Conservation (phyloP, 2,113 vertebrate genomes). For the Penelope pileata region DNA sequence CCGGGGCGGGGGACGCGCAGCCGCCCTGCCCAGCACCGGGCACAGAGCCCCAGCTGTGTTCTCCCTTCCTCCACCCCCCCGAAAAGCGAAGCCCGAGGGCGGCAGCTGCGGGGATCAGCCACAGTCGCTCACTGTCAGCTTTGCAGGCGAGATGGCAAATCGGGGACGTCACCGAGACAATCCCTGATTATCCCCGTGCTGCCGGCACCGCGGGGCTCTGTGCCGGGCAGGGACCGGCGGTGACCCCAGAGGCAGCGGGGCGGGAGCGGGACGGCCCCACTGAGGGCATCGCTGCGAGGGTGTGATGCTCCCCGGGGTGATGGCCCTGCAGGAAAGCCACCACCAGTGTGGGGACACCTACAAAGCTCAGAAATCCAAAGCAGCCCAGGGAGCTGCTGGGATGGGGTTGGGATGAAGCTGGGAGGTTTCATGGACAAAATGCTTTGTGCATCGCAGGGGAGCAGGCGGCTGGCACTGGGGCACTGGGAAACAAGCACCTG, state of each 20-base stretch:
- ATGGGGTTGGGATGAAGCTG: not conserved
- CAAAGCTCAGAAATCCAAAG: not conserved
- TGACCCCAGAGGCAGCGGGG: not conserved
- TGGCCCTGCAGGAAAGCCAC: rapidly evolving
- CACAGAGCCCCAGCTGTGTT: slow-evolving; percentile 60
- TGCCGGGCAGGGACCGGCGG: not conserved
- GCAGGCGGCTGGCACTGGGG: rapidly evolving
- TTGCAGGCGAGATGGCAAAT: slow-evolving; percentile 17
- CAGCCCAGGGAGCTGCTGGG: not conserved
- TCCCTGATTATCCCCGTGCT: slow-evolving; percentile 33
- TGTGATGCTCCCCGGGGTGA: rapidly evolving
- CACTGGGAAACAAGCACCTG: not conserved
- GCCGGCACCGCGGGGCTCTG: rapidly evolving
- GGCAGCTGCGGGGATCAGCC: slow-evolving; percentile 27
- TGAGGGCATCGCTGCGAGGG: not conserved
- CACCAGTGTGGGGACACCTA: not conserved
- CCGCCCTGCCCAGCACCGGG: not conserved
- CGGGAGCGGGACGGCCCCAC: not conserved
- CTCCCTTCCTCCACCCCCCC: not conserved
- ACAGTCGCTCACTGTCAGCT: slow-evolving; percentile 56
- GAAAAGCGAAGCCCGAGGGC: rapidly evolving
- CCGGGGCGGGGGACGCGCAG: not conserved
- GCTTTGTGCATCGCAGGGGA: not conserved
- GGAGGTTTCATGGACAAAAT: not conserved
- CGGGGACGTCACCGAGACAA: slow-evolving; percentile 21